A percentile compares a stretch with the other conserved stretches of the same genome.
phyloP scores from a whole-genome alignment of 2,113 vertebrate species.

The Menura novaehollandiae region DNA sequence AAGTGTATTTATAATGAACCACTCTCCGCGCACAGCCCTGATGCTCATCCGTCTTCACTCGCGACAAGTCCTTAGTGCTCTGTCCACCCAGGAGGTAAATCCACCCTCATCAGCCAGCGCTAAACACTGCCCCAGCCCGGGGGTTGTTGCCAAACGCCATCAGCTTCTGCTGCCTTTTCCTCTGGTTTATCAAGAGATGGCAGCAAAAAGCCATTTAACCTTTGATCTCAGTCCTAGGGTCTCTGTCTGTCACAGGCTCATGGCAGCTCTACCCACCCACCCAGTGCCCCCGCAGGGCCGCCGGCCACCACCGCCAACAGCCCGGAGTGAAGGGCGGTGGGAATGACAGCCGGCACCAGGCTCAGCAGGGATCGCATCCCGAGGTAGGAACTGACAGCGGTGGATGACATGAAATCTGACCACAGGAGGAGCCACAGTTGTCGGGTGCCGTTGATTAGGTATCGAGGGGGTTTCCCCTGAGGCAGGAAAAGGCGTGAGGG shows the following conservation, averaged over 20 bases:
- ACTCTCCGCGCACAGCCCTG: background rate
- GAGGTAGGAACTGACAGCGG: background rate
- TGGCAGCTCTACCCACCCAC: background rate
- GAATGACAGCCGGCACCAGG: background rate
- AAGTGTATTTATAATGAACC: background rate
- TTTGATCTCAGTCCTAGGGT: constrained; percentile 11
- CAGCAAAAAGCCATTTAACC: constrained; percentile 64
- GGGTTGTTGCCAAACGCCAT: background rate
- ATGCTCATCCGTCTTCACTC: background rate
- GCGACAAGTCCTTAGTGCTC: background rate
- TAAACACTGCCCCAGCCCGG: background rate
- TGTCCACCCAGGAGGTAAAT: background rate
- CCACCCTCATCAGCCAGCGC: background rate
- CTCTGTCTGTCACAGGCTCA: background rate
- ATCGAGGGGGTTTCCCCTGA: accelerated
- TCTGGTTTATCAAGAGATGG: constrained; percentile 52
- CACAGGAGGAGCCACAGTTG: background rate
- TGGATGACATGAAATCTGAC: accelerated
- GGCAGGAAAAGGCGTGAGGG: background rate
- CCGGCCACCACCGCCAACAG: background rate
- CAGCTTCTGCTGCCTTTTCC: constrained; percentile 13
- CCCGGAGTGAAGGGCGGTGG: accelerated
- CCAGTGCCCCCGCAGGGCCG: accelerated
- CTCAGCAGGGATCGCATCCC: no score
- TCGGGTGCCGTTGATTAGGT: accelerated